phyloP scores from a whole-genome alignment of 2,113 vertebrate species.

The Laticauda colubrina region DNA sequence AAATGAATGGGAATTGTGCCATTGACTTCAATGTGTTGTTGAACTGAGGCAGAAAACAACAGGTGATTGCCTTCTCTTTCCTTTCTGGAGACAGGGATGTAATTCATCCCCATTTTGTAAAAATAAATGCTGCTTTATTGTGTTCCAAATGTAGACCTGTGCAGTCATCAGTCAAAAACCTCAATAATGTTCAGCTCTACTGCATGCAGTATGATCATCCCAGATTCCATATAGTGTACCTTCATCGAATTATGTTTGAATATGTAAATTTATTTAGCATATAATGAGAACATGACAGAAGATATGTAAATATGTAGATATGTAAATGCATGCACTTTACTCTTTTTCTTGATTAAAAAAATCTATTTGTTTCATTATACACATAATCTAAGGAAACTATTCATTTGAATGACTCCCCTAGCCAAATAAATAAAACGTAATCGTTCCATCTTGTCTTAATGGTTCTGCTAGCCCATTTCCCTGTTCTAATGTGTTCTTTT shows the following conservation, averaged over 20 bases:
- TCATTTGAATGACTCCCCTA: neutral
- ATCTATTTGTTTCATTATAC: neutral
- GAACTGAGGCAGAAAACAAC: neutral
- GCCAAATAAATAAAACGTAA: neutral
- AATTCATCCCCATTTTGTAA: constrained; percentile 15
- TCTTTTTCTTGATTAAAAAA: neutral
- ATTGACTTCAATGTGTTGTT: constrained; percentile 20
- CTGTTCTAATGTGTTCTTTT: neutral
- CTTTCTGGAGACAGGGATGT: neutral
- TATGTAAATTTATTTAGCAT: neutral
- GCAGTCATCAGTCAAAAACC: neutral
- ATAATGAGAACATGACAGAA: neutral
- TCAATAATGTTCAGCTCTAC: neutral
- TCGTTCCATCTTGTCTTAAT: neutral
- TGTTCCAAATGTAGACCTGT: neutral
- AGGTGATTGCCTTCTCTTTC: neutral
- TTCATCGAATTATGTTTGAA: neutral
- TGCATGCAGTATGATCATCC: neutral
- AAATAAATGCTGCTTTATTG: constrained; percentile 1
- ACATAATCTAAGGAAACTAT: neutral
- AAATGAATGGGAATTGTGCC: constrained; percentile 47
- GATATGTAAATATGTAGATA: neutral
- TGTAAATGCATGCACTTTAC: neutral
- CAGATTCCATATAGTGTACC: neutral
- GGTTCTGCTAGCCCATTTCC: neutral